Evolutionary conservation across 2,888 invertebrate species (phyloP).

Genomic region (Oegoconia quadripuncta): DNA sequence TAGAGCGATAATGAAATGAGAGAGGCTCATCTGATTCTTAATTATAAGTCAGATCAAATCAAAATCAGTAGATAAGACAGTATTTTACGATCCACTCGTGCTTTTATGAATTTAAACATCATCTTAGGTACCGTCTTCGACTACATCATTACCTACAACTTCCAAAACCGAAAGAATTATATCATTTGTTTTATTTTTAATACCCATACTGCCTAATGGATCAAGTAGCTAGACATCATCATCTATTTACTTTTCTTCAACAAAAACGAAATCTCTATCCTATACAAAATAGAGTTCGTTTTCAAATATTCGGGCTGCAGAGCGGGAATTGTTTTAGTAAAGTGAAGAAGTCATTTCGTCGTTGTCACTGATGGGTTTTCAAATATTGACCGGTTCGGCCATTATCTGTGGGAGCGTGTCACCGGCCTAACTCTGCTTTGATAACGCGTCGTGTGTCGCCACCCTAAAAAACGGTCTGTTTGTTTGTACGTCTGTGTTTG

Average conservation of each 20-base stretch:
- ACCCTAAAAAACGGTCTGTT: slow-evolving; percentile 52
- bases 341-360: slow-evolving; percentile 68
- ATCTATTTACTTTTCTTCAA: slow-evolving; percentile 10
- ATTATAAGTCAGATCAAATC: no score
- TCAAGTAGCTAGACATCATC: slow-evolving; percentile 41
- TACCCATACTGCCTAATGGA: slow-evolving; percentile 56
- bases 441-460: slow-evolving; percentile 57
- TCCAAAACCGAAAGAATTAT: slow-evolving; percentile 17
- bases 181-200: slow-evolving; percentile 52
- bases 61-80: no score
- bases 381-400: slow-evolving; percentile 71
- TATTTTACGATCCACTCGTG: no score
- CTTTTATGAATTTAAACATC: no score
- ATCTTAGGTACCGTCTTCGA: slow-evolving; percentile 1
- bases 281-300: slow-evolving; percentile 22
- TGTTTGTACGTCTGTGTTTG: slow-evolving; percentile 60
- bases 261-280: slow-evolving; percentile 27
- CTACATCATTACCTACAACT: slow-evolving; percentile 42
- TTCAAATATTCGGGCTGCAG: slow-evolving; percentile 15
- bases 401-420: slow-evolving; percentile 65
- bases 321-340: slow-evolving; percentile 45
- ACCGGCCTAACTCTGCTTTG: slow-evolving; percentile 47
- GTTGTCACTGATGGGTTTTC: slow-evolving; percentile 70
- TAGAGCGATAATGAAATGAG: no score
- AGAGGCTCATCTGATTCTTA: no score